Percentiles rank a stretch among this genome's conserved stretches.
phyloP scores from a whole-genome alignment of 2,888 invertebrate genomes.

The Sycophila texana region DNA sequence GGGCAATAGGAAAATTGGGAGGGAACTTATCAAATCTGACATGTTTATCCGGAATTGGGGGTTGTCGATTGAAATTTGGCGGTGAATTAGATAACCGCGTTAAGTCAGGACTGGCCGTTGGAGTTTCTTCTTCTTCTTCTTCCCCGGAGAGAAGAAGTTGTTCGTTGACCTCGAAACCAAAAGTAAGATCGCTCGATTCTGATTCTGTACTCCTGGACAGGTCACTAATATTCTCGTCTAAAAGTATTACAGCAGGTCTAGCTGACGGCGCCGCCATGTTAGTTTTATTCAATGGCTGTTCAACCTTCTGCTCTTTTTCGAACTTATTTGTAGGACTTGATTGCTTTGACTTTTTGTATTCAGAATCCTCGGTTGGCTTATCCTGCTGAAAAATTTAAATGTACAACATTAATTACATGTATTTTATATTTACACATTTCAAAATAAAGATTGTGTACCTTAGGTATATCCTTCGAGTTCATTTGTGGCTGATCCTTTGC shows the following conservation, averaged over 20 bases:
- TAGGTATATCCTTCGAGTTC: conserved; percentile 52
- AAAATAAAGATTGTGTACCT: conserved; percentile 49
- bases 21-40: conserved; percentile 64
- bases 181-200: conserved; percentile 82
- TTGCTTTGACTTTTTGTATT: conserved; percentile 62
- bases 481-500: conserved; percentile 62
- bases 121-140: conserved; percentile 62
- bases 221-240: conserved; percentile 77
- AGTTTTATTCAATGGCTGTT: conserved; percentile 38
- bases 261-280: conserved; percentile 39
- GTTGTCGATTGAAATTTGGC: conserved; percentile 64
- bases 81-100: conserved; percentile 64
- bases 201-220: conserved; percentile 70
- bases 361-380: conserved; percentile 57
- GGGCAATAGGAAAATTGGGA: conserved; percentile 63
- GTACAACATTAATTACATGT: conserved; percentile 3
- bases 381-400: conserved; percentile 38
- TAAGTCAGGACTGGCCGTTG: conserved; percentile 58
- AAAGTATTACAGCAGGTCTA: conserved; percentile 85
- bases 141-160: conserved; percentile 79
- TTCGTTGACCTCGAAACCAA: conserved; percentile 88
- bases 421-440: background rate
- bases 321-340: conserved; percentile 48
- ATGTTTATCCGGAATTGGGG: conserved; percentile 46
- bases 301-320: conserved; percentile 49